Base-by-base conservation (phyloP, 2,113 vertebrate genomes). In the Tragulus kanchil region DNA sequence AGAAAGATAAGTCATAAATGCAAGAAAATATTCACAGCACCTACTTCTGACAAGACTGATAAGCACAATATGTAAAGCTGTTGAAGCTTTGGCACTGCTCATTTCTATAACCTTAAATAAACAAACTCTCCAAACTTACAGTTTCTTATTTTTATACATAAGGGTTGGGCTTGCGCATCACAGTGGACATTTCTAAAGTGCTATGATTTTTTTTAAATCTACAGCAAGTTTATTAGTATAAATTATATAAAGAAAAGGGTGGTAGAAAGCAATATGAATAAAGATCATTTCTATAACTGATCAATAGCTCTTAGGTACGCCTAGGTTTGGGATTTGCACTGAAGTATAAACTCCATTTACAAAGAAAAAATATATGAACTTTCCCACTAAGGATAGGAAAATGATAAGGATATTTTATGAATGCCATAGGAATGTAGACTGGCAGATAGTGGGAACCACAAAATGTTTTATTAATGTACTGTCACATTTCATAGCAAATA, bases 331-430 rank as follows among this genome's bases (percentile, higher is more conserved):
- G 6, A 95, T 48, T 73, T 84, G 69, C 48, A 91, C 62, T 54
- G 71, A 87, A 95, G 15, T 79, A 65, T 54, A 94, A 94, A 67
- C 50, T 48, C 23, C 58, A 84, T 67, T 89, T 88, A 85, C 45
- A 83, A 85, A 88, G 42, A 88, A 89, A 86, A 93, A 85, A 6
- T 73, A 56, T 71, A 14, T n/a, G 42, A 93, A 58, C 54, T 45
- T 81, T 9, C 86, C 17, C 14, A 85, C 88, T 56, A 95, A 93
- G n/a, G 42, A 61, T 82, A 85, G 17, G 77, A 93, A 93, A 71
- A 65, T 23, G 28, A 73, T 75, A 82, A 95, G 64, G n/a, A 8
- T 56, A 69, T 90, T 89, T 96, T 94, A 85, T 48, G 50, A 94
- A 85, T 90, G 4, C 7, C 81, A 77, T 19, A 81, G 12, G 12